Conservation (phyloP, 1,140 invertebrate genomes). For the Euwallacea fornicatus region DNA sequence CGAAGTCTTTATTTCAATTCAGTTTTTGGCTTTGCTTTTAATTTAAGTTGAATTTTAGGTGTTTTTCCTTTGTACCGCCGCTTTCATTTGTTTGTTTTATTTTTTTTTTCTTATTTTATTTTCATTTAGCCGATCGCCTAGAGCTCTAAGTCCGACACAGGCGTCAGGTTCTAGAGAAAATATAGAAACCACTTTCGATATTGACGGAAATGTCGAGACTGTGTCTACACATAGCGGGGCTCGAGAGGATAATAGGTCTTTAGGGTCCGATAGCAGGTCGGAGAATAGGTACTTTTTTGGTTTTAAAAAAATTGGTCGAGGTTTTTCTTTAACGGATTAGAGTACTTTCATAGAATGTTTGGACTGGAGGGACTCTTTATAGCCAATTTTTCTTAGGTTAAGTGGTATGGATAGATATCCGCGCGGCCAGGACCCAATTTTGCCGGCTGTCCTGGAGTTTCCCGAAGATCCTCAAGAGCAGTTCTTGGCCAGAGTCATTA, state of each 20-base stretch:
- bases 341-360: background rate
- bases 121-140: conserved; percentile 48
- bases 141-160: conserved; percentile 51
- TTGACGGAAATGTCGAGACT: conserved; percentile 82
- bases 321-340: background rate
- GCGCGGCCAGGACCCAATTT: conserved; percentile 80
- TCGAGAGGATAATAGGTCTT: conserved; percentile 51
- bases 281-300: conserved; percentile 48
- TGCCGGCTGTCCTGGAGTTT: conserved; percentile 93
- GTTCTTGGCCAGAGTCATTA: conserved; percentile 84
- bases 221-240: conserved; percentile 54
- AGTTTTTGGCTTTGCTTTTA: background rate
- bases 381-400: conserved; percentile 35
- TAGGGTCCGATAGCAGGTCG: conserved; percentile 47
- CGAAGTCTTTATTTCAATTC: background rate
- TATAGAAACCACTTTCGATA: conserved; percentile 81
- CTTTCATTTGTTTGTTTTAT: conserved; percentile 13
- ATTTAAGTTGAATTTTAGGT: too few species aligned
- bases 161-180: conserved; percentile 60
- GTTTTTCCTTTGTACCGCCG: too few species aligned
- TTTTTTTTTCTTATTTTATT: conserved; percentile 31
- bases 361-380: too few species aligned
- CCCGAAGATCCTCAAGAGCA: conserved; percentile 91
- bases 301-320: background rate
- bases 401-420: conserved; percentile 53